These are phyloP conservation scores for Melitaea athalia DNA, from an alignment of 2,888 invertebrate species.

Conservation along the genomic window DNA sequence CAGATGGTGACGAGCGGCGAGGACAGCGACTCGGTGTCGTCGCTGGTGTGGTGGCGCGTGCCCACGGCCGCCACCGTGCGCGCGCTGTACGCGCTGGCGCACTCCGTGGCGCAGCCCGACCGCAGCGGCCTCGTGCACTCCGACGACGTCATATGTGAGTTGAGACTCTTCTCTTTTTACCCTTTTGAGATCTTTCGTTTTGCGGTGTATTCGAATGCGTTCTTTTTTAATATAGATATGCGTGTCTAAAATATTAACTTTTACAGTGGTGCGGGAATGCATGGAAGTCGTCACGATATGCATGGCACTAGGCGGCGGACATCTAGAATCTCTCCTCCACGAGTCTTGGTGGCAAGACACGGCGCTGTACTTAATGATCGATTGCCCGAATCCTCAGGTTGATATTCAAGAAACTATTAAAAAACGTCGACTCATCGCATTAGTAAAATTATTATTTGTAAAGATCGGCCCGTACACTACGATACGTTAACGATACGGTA, in stretches of 20 bases:
- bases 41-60: conserved; percentile 73
- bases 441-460: too few relatives aligned
- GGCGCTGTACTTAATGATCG: conserved; percentile 92
- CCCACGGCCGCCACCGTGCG: conserved; percentile 73
- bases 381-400: conserved; percentile 88
- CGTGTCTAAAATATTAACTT: background rate
- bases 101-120: conserved; percentile 65
- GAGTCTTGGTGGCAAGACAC: conserved; percentile 94
- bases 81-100: conserved; percentile 70
- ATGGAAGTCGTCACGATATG: conserved; percentile 95
- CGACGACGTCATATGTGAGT: conserved; percentile 84
- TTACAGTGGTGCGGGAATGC: conserved; percentile 92
- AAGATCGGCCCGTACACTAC: too few relatives aligned
- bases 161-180: background rate
- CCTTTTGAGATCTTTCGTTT: too few relatives aligned
- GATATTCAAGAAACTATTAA: background rate
- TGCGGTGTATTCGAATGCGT: too few relatives aligned
- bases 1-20: conserved; percentile 69
- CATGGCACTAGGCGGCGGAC: conserved; percentile 93
- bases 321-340: conserved; percentile 90
- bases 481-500: too few relatives aligned
- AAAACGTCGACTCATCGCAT: background rate
- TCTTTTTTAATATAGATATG: too few relatives aligned
- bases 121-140: conserved; percentile 79
- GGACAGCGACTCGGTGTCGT: conserved; percentile 67